Conservation (phyloP, 1,140 invertebrate species). For the Melanaphis sacchari region DNA sequence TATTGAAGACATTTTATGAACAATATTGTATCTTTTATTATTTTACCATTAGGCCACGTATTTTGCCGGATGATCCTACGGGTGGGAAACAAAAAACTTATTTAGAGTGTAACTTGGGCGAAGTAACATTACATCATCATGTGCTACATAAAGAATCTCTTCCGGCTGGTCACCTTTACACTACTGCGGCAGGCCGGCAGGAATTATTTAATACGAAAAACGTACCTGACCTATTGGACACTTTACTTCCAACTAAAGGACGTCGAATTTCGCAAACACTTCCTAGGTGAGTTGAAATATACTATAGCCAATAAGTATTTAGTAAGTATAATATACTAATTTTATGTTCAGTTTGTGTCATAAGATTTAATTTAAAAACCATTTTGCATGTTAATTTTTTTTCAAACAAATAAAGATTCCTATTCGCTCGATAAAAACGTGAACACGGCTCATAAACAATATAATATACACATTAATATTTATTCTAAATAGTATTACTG, state of each 20-base stretch:
- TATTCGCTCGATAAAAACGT: not conserved
- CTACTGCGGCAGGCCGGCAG: slow-evolving; percentile 64
- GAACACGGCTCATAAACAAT: no score
- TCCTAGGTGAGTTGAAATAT: slow-evolving; percentile 32
- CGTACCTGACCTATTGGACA: slow-evolving; percentile 74
- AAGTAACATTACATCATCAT: slow-evolving; percentile 65
- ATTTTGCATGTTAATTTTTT: not conserved
- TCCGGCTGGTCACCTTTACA: slow-evolving; percentile 66
- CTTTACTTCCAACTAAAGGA: slow-evolving; percentile 62
- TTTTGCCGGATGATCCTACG: not conserved
- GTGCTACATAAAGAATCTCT: slow-evolving; percentile 63
- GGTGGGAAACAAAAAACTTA: slow-evolving; percentile 16
- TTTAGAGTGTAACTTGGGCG: slow-evolving; percentile 62
- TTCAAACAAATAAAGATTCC: not conserved
- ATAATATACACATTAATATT: not conserved
- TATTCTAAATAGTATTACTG: not conserved
- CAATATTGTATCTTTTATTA: not conserved
- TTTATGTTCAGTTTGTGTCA: not conserved
- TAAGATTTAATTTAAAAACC: no score
- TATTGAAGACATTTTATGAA: not conserved
- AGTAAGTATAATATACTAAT: not conserved
- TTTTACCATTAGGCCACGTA: slow-evolving; percentile 8
- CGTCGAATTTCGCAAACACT: slow-evolving; percentile 51
- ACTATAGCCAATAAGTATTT: not conserved
- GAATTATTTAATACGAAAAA: slow-evolving; percentile 61